phyloP scores from a whole-genome alignment of 2,888 invertebrate genomes.

The Eupithecia tripunctaria region DNA sequence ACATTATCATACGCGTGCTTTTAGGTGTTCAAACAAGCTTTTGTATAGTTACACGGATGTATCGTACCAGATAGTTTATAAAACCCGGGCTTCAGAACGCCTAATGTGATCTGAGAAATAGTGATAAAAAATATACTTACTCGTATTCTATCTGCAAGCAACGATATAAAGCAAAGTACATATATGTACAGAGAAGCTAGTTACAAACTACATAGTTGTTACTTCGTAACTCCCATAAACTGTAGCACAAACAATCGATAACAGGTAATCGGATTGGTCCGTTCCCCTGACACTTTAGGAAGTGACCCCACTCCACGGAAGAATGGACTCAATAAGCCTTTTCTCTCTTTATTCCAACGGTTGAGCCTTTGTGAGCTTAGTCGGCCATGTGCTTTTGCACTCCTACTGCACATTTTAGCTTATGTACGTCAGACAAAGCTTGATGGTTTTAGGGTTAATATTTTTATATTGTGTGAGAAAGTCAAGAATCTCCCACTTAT shows the following conservation, averaged over 20 bases:
- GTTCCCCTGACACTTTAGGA: slow-evolving; percentile 68
- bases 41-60: background rate
- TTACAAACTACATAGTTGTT: slow-evolving; percentile 13
- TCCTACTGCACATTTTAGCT: background rate
- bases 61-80: background rate
- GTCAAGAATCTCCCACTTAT: background rate
- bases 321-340: slow-evolving; percentile 69
- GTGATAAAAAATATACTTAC: background rate
- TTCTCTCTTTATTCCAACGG: slow-evolving; percentile 50
- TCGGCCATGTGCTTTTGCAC: slow-evolving; percentile 17
- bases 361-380: slow-evolving; percentile 20
- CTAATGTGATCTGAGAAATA: background rate
- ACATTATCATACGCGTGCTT: background rate
- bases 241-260: slow-evolving; percentile 65
- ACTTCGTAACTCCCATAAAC: slow-evolving; percentile 27
- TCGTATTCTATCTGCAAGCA: background rate
- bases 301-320: slow-evolving; percentile 71
- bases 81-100: background rate
- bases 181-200: background rate
- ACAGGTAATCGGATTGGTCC: slow-evolving; percentile 68
- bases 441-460: background rate
- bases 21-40: background rate
- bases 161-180: background rate
- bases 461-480: background rate
- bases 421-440: background rate